Conservation (phyloP, 2,888 invertebrate species). For the Drosophila buzzatii region DNA sequence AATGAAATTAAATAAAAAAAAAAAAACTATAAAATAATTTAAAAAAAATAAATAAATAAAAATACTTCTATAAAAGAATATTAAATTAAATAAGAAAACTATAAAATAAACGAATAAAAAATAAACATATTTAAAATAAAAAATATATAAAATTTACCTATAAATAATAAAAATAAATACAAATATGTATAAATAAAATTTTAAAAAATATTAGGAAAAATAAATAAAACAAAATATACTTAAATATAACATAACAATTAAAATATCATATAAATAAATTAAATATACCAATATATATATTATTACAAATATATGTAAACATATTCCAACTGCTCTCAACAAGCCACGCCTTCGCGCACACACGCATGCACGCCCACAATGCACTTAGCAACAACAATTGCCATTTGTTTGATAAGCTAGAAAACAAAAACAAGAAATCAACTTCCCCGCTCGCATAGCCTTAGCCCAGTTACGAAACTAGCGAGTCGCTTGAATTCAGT, state of each 20-base stretch:
- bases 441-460: constrained; percentile 38
- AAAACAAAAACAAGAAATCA: not conserved
- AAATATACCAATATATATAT: not conserved
- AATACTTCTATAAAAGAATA: too few species aligned
- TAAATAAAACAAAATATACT: too few species aligned
- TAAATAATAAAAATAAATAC: not conserved
- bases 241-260: not conserved
- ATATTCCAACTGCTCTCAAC: not conserved
- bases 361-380: not conserved
- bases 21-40: too few species aligned
- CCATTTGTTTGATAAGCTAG: constrained; percentile 22
- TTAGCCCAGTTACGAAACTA: constrained; percentile 51
- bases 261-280: not conserved
- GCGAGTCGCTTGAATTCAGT: constrained; percentile 24
- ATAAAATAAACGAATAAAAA: too few species aligned
- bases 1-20: not conserved
- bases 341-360: constrained; percentile 19
- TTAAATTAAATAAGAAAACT: not conserved
- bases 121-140: too few species aligned
- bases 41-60: too few species aligned
- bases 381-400: constrained; percentile 15
- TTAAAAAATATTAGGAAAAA: too few species aligned
- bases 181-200: too few species aligned
- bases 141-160: not conserved
- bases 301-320: not conserved